A percentile compares a stretch with the other conserved stretches of the same genome.
Evolutionary conservation across 2,113 vertebrate genomes (phyloP).

Genomic region (Corythoichthys intestinalis): DNA sequence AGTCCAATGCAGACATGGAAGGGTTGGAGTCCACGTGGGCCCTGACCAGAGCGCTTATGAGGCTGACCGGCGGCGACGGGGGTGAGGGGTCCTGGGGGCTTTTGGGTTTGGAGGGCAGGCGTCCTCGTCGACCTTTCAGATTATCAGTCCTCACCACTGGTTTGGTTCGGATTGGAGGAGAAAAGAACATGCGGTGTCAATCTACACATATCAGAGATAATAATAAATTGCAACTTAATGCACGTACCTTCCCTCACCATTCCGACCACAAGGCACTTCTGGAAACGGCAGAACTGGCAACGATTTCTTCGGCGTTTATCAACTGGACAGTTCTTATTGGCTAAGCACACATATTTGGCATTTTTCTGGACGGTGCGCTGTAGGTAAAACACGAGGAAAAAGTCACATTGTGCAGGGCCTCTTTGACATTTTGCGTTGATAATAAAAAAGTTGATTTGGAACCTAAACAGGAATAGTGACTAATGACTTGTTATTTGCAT

Average conservation of each 20-base stretch:
- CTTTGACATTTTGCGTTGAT: too few relatives aligned
- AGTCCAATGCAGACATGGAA: constrained; percentile 95
- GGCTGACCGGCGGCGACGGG: constrained; percentile 94
- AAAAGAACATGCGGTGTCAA: constrained; percentile 12
- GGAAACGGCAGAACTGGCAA: constrained; percentile 94
- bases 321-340: constrained; percentile 98
- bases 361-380: constrained; percentile 99
- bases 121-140: constrained; percentile 94
- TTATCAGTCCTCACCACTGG: constrained; percentile 95
- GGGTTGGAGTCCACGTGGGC: constrained; percentile 99
- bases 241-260: constrained; percentile 97
- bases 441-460: too few relatives aligned
- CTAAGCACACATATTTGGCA: constrained; percentile 97
- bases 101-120: constrained; percentile 97
- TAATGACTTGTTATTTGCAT: too few relatives aligned
- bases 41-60: constrained; percentile 95
- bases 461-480: too few relatives aligned
- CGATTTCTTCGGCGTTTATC: constrained; percentile 93
- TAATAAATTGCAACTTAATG: not conserved
- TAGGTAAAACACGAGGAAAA: constrained; percentile 21
- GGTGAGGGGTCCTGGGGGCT: constrained; percentile 96
- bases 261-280: constrained; percentile 95
- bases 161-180: constrained; percentile 7
- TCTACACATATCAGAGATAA: not conserved
- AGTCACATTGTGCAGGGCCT: too few relatives aligned